Base-by-base conservation (phyloP, 2,888 invertebrate species). In the Andrena chrysosceles region DNA sequence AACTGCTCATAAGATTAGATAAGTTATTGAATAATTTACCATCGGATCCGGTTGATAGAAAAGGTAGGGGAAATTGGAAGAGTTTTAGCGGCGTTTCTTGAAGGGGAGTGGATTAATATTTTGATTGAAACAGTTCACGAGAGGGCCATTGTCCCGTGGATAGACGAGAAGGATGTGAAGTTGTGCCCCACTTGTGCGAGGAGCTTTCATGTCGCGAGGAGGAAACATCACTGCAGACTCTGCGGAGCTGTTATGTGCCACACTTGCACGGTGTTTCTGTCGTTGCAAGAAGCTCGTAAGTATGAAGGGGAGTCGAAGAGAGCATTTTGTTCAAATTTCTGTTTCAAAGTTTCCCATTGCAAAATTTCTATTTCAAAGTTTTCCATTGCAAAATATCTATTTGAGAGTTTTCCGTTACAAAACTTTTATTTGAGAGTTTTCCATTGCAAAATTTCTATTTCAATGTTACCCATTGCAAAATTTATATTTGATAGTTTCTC, bases 161-260 rank as follows among this genome's bases (percentile, higher is more conserved):
- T 98, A 62, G 98, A 98, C 91, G 99, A 99, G 49, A 96, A 96
- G 66, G 97, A 97, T 72, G 99, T 98, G 0, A 97, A 97, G 83
- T 94, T 98, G 8, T 99, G 99, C 93, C 98, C 98, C 0, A 97
- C 96, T 86, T 99, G 99, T 95, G 97, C 98, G 0, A 96, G 97
- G 92, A 95, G 96, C 63, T 99, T 99, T 94, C 97, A 97, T 90
- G 94, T 99, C 77, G 96, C 98, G 0, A 95, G 98, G 78, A 95
- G 99, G 85, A 98, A 99, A 93, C 99, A 99, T 94, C 99, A 99
- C 94, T 99, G 99, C 92, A 95, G 99, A 83, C 95, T 99, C 3
- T 99, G 98, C 93, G 99, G 99, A 0, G 97, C 97, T 76, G 96
- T 99, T 81, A 97, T 99, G 95, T 99, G 99, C 93, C 96, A 98